A percentile compares a stretch with the other conserved stretches of the same genome.
These are phyloP conservation scores for Phrynocephalus versicolor DNA, from an alignment of 2,113 vertebrate species.

Conservation along the genomic window DNA sequence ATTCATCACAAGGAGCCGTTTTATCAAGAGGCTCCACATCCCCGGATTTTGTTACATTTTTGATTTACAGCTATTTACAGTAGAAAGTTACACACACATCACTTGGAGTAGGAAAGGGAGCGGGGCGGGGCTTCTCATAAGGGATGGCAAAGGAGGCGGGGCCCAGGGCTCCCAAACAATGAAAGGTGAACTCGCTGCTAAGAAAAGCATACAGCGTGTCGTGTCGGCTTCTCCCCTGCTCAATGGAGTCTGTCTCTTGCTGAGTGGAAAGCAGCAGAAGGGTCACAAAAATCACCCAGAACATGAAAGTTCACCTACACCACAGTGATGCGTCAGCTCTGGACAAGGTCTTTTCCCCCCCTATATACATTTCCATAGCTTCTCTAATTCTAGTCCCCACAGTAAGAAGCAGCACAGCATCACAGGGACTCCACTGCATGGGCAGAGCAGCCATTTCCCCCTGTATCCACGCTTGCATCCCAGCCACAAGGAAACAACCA, in stretches of 20 bases:
- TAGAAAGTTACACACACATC: constrained; percentile 48
- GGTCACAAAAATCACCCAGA: not conserved
- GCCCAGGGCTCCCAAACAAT: not conserved
- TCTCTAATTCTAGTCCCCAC: not conserved
- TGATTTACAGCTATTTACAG: constrained; percentile 64
- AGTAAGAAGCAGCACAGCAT: not conserved
- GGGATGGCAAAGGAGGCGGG: not conserved
- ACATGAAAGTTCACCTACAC: not conserved
- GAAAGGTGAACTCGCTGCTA: not conserved
- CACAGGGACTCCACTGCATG: not conserved
- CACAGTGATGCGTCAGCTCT: not conserved
- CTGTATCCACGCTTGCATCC: not conserved
- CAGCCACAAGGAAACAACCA: not conserved
- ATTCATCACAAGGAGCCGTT: constrained; percentile 11
- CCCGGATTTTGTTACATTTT: constrained; percentile 18
- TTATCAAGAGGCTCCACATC: constrained; percentile 5
- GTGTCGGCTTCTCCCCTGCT: not conserved
- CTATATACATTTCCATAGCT: too few relatives aligned
- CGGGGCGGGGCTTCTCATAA: not conserved
- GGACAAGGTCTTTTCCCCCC: not conserved
- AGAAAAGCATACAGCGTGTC: too few relatives aligned
- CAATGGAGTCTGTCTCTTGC: not conserved
- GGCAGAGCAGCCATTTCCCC: not conserved
- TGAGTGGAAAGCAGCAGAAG: not conserved
- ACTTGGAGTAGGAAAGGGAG: not conserved